These are phyloP conservation scores for Epizoanthus scotinus DNA, from an alignment of 92 coral and sea anemone species.

Conservation along the genomic window DNA sequence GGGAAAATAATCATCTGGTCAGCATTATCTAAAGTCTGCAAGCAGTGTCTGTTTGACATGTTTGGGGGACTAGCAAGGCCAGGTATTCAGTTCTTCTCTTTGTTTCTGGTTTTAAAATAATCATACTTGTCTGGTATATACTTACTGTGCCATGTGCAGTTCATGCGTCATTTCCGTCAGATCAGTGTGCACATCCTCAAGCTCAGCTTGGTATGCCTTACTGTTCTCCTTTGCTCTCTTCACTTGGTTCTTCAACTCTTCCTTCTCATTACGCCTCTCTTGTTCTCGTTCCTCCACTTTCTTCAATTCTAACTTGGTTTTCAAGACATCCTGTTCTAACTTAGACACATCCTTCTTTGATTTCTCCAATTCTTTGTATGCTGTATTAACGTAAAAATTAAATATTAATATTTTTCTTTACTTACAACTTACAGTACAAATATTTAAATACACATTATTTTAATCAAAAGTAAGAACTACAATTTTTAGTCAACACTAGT, in stretches of 20 bases:
- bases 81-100: not conserved
- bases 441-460: too few relatives aligned
- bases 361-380: slow-evolving; percentile 50
- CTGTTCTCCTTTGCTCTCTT: slow-evolving; percentile 70
- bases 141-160: slow-evolving; percentile 83
- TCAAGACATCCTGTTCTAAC: slow-evolving; percentile 68
- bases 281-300: slow-evolving; percentile 77
- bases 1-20: too few relatives aligned
- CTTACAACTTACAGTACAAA: too few relatives aligned
- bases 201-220: slow-evolving; percentile 59
- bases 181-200: slow-evolving; percentile 85
- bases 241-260: slow-evolving; percentile 65
- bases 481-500: not conserved
- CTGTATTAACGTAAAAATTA: slow-evolving; percentile 7
- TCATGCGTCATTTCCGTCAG: slow-evolving; percentile 75
- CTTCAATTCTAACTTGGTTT: slow-evolving; percentile 63
- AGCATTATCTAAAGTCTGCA: not conserved
- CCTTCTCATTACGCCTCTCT: slow-evolving; percentile 51
- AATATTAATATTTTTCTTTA: not conserved
- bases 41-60: not conserved
- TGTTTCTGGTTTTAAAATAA: not conserved
- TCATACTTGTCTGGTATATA: too few relatives aligned
- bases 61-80: not conserved
- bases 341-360: slow-evolving; percentile 61
- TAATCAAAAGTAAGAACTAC: not conserved